Conservation (phyloP, 37 sponge, comb jelly and placozoan species). For the Cladorhizidae sp. region DNA sequence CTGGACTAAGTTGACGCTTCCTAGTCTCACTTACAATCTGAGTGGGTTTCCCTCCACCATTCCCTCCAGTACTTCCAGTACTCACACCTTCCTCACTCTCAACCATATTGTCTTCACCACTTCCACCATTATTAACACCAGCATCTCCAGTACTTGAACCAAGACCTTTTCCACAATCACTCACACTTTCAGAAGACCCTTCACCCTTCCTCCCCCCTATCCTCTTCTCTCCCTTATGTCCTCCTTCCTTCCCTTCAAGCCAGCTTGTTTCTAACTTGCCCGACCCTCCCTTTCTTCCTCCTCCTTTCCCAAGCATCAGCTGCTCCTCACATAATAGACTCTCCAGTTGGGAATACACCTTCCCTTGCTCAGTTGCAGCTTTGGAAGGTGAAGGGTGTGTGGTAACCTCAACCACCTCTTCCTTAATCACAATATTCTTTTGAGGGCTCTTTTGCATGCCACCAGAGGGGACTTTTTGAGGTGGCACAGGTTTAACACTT, state of each 20-base stretch:
- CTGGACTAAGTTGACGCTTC: not conserved
- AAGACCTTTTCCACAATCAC: no score
- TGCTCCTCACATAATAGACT: not conserved
- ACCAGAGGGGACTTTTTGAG: not conserved
- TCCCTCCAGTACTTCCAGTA: no score
- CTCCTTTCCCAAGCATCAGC: not conserved
- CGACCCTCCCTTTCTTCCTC: not conserved
- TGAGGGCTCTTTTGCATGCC: not conserved
- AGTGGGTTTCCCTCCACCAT: no score
- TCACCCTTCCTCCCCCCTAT: not conserved
- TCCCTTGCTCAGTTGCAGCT: not conserved
- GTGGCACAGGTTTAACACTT: not conserved
- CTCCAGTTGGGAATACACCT: constrained; percentile 6
- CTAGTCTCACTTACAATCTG: not conserved
- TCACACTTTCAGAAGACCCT: not conserved
- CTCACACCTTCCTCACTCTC: no score
- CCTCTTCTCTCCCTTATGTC: not conserved
- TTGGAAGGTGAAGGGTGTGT: no score
- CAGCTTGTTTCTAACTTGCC: not conserved
- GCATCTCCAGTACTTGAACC: no score
- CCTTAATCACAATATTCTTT: no score
- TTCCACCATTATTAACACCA: no score
- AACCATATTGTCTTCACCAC: no score
- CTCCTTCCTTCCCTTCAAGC: not conserved
- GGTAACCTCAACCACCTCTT: no score